Percentiles rank a stretch among this genome's conserved stretches.
phyloP scores from a whole-genome alignment of 1,140 invertebrate genomes.

The Linepithema humile region DNA sequence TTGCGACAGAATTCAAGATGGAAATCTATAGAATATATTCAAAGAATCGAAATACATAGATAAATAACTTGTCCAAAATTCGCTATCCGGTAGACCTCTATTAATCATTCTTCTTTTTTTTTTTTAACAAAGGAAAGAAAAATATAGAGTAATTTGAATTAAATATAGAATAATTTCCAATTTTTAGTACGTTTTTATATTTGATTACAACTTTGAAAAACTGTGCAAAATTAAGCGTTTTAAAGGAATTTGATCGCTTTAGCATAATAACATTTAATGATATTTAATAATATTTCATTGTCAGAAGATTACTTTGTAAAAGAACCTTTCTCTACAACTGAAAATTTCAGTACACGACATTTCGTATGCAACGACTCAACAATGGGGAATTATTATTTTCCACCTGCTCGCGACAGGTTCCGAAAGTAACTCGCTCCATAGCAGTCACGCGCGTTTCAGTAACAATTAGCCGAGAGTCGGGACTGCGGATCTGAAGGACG shows the following conservation, averaged over 20 bases:
- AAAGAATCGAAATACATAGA: not conserved
- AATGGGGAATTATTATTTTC: constrained; percentile 18
- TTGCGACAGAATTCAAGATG: too few species aligned
- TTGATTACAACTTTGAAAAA: too few species aligned
- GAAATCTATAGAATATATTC: too few species aligned
- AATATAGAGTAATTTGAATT: too few species aligned
- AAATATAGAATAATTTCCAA: not conserved
- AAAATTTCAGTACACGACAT: not conserved
- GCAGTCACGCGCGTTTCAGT: constrained; percentile 28
- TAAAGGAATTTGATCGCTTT: too few species aligned
- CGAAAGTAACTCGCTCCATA: constrained; percentile 9
- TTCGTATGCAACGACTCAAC: not conserved
- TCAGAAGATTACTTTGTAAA: not conserved
- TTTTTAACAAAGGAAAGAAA: too few species aligned
- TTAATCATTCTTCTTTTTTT: not conserved
- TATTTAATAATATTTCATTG: not conserved
- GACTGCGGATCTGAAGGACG: constrained; percentile 11
- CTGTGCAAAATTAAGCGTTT: too few species aligned
- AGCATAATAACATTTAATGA: too few species aligned
- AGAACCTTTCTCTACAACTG: not conserved
- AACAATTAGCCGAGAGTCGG: constrained; percentile 46
- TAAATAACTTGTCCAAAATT: not conserved
- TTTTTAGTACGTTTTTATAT: too few species aligned
- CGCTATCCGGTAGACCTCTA: not conserved
- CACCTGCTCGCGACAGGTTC: constrained; percentile 13